These are phyloP conservation scores for Caenorhabditis plicata DNA, from an alignment of 2,888 invertebrate species.

Conservation along the genomic window DNA sequence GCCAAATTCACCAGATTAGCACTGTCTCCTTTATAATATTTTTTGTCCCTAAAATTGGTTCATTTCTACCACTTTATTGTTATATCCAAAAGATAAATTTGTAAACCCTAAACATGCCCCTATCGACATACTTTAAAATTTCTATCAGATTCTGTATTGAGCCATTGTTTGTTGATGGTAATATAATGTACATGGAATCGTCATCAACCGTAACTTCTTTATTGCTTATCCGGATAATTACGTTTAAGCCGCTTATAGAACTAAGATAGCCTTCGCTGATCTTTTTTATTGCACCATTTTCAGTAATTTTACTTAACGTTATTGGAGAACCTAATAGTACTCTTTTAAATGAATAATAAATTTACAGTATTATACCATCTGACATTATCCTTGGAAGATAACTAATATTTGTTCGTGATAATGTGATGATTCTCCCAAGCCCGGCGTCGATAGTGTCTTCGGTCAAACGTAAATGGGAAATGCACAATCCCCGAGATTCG, in stretches of 20 bases:
- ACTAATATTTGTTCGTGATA: neutral
- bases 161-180: slow-evolving; percentile 13
- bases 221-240: slow-evolving; percentile 1
- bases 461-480: slow-evolving; percentile 4
- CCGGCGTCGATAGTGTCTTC: slow-evolving; percentile 3
- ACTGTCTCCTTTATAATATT: slow-evolving; percentile 7
- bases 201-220: too few species aligned
- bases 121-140: slow-evolving; percentile 4
- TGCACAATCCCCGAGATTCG: slow-evolving; percentile 16
- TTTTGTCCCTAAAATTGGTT: slow-evolving; percentile 5
- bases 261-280: slow-evolving; percentile 10
- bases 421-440: slow-evolving; percentile 1
- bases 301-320: neutral
- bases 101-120: neutral
- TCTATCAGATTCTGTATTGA: neutral
- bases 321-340: slow-evolving; percentile 12
- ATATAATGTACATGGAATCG: slow-evolving; percentile 4
- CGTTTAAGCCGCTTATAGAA: neutral
- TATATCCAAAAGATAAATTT: too few species aligned
- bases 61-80: too few species aligned
- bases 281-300: slow-evolving; percentile 1
- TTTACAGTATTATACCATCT: too few species aligned
- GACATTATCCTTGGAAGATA: too few species aligned
- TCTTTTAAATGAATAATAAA: too few species aligned
- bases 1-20: slow-evolving; percentile 21